Evolutionary conservation across 2,888 invertebrate genomes (phyloP), one percentile per base, ranked within the genome.

Genomic region (Leistus spinibarbis): DNA sequence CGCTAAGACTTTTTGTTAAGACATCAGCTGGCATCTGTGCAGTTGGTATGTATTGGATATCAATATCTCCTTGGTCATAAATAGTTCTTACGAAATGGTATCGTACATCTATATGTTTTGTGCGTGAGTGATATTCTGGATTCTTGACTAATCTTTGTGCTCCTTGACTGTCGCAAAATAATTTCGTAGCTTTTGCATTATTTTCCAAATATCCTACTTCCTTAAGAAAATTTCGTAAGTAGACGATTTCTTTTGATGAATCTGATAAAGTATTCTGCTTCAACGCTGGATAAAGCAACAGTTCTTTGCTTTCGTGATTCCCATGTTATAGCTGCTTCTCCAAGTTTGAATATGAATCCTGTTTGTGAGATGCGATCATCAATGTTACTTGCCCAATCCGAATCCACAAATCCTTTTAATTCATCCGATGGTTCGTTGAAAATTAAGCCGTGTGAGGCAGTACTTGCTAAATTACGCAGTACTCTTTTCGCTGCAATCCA

Each of bases 201-300:
- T 62, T 19, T 17, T 7, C 10, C 53, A 40, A 19, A 77, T 54
- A 54, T 69, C 67, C n/a, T n/a, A n/a, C 10, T 22, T 62, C 54
- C 76, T 19, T 2, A 76, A 54, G 10, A 76, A 57, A 60, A 76
- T 64, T 19, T n/a, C n/a, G n/a, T n/a, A n/a, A n/a, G n/a, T n/a
- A n/a, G n/a, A n/a, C n/a, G n/a, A n/a, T n/a, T n/a, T n/a, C n/a
- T n/a, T n/a, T n/a, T n/a, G n/a, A n/a, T 78, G 77, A 16, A 79
- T 73, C 22, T 77, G 7, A 81, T 79, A 22, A 82, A 79, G 69
- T 81, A 82, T 76, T 83, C 82, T 0, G 82, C 79, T 69, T 83
- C 82, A 1, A 80, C 80, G 0, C 81, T 81, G 4, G 81, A 82
- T 9, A 81, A 62, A 0, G 80, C 79, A 9, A 82, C 80, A 66